Conservation (phyloP, 2,888 invertebrate genomes). For the Catocala nupta region DNA sequence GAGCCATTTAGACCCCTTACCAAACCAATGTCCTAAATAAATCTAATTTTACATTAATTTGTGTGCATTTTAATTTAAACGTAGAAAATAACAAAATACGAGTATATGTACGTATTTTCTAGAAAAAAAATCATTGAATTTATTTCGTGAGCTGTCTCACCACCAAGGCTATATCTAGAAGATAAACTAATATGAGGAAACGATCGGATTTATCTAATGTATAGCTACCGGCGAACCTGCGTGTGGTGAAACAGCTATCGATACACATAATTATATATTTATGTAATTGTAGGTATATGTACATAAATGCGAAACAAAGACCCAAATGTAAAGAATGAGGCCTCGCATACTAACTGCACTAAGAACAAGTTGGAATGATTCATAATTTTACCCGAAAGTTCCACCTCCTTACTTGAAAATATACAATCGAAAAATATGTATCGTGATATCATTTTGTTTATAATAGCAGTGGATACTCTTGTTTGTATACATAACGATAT, state of each 20-base stretch:
- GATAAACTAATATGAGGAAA: constrained; percentile 31
- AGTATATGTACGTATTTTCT: constrained; percentile 25
- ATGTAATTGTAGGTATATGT: constrained; percentile 11
- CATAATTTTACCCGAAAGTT: constrained; percentile 35
- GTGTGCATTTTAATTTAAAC: constrained; percentile 46
- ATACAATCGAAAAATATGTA: constrained; percentile 60
- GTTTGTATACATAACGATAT: constrained; percentile 18
- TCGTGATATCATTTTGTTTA: constrained; percentile 23
- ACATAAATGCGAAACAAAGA: constrained; percentile 48
- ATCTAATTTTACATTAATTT: constrained; percentile 48
- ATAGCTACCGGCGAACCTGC: constrained; percentile 24
- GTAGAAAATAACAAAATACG: constrained; percentile 26
- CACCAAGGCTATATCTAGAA: constrained; percentile 53
- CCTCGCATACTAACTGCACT: background rate
- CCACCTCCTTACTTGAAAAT: constrained; percentile 35
- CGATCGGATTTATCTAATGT: constrained; percentile 26
- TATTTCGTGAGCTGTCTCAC: constrained; percentile 32
- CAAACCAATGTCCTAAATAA: constrained; percentile 62
- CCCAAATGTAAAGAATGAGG: constrained; percentile 23
- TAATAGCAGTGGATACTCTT: constrained; percentile 1
- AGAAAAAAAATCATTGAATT: constrained; percentile 22
- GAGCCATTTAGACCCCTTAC: constrained; percentile 54
- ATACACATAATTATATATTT: constrained; percentile 24
- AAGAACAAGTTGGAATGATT: constrained; percentile 57
- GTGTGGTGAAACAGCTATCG: constrained; percentile 25